phyloP scores from a whole-genome alignment of 2,888 invertebrate genomes.

The Nephrotoma flavescens region DNA sequence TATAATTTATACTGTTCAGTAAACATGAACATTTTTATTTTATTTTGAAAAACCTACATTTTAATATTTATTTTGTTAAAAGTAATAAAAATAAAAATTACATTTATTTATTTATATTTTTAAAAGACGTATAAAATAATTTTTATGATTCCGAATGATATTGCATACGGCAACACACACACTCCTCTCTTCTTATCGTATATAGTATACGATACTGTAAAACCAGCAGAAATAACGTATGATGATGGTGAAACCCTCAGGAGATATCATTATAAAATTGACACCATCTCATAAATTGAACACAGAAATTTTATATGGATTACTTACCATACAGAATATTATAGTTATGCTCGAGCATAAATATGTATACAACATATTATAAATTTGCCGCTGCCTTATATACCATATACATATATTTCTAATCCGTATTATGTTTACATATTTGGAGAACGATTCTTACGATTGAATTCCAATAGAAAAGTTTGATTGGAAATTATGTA shows the following conservation, averaged over 20 bases:
- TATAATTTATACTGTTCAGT: not conserved
- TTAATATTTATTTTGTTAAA: not conserved
- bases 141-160: not conserved
- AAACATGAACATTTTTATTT: not conserved
- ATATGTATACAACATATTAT: not conserved
- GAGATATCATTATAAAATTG: constrained; percentile 4
- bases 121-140: not conserved
- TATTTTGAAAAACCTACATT: not conserved
- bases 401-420: not conserved
- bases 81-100: not conserved
- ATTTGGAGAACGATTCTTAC: not conserved
- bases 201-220: not conserved
- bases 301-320: not conserved
- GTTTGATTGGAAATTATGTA: not conserved
- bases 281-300: constrained; percentile 2
- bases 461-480: not conserved
- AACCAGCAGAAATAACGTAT: not conserved
- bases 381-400: not conserved
- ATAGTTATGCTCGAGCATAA: not conserved
- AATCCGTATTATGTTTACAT: not conserved
- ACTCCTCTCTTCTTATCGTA: not conserved
- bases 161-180: not conserved
- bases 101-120: not conserved
- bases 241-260: not conserved
- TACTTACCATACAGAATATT: not conserved